Evolutionary conservation across 2,113 vertebrate genomes (phyloP).

Genomic region (Macaca nemestrina): DNA sequence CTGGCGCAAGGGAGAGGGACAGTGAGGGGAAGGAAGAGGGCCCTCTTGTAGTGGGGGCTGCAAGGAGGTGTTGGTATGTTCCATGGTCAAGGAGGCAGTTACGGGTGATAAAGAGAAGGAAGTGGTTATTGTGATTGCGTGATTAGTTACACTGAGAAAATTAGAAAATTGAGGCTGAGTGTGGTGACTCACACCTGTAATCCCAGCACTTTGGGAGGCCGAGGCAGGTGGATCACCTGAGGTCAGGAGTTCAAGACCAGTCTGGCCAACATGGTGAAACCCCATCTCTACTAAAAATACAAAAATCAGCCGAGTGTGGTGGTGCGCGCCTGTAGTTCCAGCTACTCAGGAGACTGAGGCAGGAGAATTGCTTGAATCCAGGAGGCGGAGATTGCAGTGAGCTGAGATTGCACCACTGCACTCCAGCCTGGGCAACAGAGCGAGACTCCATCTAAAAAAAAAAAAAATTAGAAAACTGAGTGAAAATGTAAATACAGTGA

Average conservation of each 20-base stretch:
- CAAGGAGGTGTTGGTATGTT: accelerated
- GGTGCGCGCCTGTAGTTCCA: not conserved
- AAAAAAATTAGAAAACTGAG: not conserved
- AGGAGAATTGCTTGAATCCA: not conserved
- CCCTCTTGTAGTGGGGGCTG: not conserved
- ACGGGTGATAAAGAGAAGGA: not conserved
- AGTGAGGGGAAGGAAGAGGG: not conserved
- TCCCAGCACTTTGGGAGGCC: not conserved
- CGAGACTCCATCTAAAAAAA: not conserved
- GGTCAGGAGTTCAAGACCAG: too few species aligned
- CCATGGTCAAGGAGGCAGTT: not conserved
- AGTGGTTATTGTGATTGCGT: not conserved
- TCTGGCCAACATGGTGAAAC: not conserved
- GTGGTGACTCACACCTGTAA: not conserved
- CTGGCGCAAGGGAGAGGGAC: not conserved
- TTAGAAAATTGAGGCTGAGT: not conserved
- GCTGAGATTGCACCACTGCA: not conserved
- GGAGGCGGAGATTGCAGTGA: not conserved
- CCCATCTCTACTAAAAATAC: not conserved
- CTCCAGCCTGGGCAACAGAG: not conserved
- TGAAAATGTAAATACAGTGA: not conserved
- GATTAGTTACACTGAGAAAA: not conserved
- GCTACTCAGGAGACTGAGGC: not conserved
- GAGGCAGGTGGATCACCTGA: not conserved
- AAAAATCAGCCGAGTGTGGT: not conserved